Evolutionary conservation across 1,140 invertebrate genomes (phyloP).

Genomic region (Microplitis demolitor): DNA sequence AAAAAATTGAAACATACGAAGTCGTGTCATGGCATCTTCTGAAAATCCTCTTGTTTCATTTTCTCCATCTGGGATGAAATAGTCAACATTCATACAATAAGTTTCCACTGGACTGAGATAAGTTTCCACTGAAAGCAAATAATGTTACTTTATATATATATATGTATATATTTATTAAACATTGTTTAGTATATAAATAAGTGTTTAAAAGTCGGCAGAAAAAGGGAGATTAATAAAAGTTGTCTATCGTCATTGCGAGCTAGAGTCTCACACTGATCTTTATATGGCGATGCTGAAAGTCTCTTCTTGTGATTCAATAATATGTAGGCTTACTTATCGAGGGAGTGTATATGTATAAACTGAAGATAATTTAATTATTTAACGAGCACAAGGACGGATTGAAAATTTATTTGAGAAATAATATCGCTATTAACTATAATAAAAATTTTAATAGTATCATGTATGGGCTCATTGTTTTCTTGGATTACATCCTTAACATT

Average conservation of each 20-base stretch:
- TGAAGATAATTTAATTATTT: neutral
- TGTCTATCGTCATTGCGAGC: neutral
- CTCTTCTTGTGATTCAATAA: constrained; percentile 3
- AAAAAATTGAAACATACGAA: constrained; percentile 67
- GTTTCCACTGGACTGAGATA: constrained; percentile 93
- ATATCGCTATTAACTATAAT: no score
- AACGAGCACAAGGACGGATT: neutral
- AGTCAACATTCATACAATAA: constrained; percentile 92
- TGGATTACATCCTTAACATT: no score
- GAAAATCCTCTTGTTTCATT: constrained; percentile 80
- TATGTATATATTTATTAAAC: no score
- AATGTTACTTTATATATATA: neutral
- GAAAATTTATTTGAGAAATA: no score
- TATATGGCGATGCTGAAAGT: neutral
- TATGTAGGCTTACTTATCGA: neutral
- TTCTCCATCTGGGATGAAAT: constrained; percentile 86
- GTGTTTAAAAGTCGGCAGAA: neutral
- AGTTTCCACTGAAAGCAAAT: constrained; percentile 75
- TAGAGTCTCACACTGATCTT: neutral
- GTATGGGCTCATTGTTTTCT: no score
- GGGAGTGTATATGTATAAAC: neutral
- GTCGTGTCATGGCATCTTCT: constrained; percentile 83
- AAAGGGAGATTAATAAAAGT: neutral
- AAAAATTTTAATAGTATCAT: no score
- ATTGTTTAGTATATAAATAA: no score